Percentiles rank a stretch among this genome's conserved stretches.
These are phyloP conservation scores for Lonchura striata DNA, from an alignment of 2,113 vertebrate genomes.

Conservation along the genomic window DNA sequence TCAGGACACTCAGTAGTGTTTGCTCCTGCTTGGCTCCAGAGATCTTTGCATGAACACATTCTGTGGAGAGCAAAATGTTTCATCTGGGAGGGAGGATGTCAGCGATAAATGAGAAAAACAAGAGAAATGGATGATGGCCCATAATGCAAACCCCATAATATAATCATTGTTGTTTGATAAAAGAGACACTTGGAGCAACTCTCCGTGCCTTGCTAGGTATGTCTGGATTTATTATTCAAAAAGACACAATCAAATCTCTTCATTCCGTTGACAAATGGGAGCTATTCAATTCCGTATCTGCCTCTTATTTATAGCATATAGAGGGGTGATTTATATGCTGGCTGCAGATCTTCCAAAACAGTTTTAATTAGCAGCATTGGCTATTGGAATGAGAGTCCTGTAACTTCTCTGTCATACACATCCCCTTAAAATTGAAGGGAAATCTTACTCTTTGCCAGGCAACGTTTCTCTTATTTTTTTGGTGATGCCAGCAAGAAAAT, in stretches of 20 bases:
- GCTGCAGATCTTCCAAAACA: slow-evolving; percentile 64
- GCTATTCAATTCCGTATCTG: slow-evolving; percentile 70
- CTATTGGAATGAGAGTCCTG: slow-evolving; percentile 61
- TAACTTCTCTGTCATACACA: slow-evolving; percentile 4
- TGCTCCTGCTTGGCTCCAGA: not conserved
- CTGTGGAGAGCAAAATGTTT: not conserved
- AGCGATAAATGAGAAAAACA: slow-evolving; percentile 61
- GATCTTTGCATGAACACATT: not conserved
- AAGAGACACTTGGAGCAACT: slow-evolving; percentile 49
- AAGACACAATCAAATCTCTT: slow-evolving; percentile 71
- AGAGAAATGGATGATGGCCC: slow-evolving; percentile 59
- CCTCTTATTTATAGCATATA: slow-evolving; percentile 71
- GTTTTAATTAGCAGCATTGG: slow-evolving; percentile 74
- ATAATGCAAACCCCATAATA: slow-evolving; percentile 49
- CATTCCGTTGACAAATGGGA: slow-evolving; percentile 73
- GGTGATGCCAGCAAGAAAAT: slow-evolving; percentile 17
- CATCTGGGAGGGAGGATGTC: slow-evolving; percentile 14
- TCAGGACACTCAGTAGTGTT: not conserved
- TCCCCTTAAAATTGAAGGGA: slow-evolving; percentile 7
- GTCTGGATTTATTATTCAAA: slow-evolving; percentile 62
- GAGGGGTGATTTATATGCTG: slow-evolving; percentile 68
- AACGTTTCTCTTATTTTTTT: not conserved
- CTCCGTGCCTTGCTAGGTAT: slow-evolving; percentile 44
- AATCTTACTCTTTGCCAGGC: slow-evolving; percentile 55
- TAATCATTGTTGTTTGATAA: slow-evolving; percentile 63